Evolutionary conservation across 2,888 invertebrate genomes (phyloP).

Genomic region (Drosophila prostipennis): DNA sequence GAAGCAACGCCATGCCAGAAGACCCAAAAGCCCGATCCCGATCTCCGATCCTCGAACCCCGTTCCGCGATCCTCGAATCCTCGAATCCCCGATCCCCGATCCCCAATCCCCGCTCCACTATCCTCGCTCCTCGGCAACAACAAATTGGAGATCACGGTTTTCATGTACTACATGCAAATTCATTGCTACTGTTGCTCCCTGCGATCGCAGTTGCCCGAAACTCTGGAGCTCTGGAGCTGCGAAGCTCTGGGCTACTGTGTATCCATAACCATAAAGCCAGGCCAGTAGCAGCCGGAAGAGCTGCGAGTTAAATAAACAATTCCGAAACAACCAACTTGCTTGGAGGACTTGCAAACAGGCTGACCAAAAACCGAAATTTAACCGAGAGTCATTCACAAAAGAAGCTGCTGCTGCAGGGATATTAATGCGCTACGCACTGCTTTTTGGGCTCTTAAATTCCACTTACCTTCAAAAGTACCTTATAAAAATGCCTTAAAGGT

Average conservation of each 20-base stretch:
- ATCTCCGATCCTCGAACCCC: constrained; percentile 11
- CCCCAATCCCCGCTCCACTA: background rate
- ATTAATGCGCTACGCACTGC: constrained; percentile 48
- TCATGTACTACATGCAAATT: constrained; percentile 84
- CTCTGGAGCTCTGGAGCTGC: constrained; percentile 3
- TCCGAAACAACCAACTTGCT: constrained; percentile 39
- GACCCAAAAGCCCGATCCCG: constrained; percentile 9
- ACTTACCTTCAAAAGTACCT: constrained; percentile 9
- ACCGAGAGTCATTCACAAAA: constrained; percentile 69
- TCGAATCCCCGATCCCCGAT: background rate
- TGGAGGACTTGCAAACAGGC: constrained; percentile 3
- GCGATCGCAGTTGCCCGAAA: constrained; percentile 9
- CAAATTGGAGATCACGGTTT: constrained; percentile 85
- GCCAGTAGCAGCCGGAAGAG: constrained; percentile 61
- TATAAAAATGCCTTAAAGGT: background rate
- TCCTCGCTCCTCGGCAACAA: constrained; percentile 54
- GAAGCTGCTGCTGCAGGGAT: constrained; percentile 9
- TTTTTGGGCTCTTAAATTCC: background rate
- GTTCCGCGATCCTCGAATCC: background rate
- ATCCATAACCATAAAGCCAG: constrained; percentile 73
- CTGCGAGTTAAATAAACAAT: constrained; percentile 71
- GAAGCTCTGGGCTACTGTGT: constrained; percentile 22
- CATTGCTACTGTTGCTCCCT: constrained; percentile 82
- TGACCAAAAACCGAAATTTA: constrained; percentile 12
- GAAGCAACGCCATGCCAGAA: constrained; percentile 36